phyloP scores from a whole-genome alignment of 2,797 vertebrate species.

The Hafferia zeledoni region DNA sequence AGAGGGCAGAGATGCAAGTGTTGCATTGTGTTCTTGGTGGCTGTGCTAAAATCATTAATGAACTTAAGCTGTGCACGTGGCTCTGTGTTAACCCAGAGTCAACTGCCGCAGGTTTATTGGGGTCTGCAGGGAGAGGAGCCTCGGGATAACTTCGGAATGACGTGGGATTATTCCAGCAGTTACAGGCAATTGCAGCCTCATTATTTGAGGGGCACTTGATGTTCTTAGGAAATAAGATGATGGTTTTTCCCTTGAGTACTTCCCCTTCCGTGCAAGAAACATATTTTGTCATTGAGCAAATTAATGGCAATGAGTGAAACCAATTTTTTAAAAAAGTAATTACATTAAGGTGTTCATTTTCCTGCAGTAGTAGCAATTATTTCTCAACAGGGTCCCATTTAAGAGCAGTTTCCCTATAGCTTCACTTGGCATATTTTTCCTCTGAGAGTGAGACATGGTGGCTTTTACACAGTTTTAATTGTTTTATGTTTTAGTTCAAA shows the following conservation, averaged over 20 bases:
- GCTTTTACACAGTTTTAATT: neutral
- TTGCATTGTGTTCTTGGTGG: neutral
- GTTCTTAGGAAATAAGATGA: neutral
- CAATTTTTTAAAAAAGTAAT: accelerated
- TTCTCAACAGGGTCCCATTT: neutral
- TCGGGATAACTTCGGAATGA: neutral
- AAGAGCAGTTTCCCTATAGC: neutral
- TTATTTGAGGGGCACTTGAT: neutral
- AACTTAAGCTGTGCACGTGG: slow-evolving; percentile 29
- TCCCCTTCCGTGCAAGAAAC: neutral
- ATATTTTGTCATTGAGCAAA: neutral
- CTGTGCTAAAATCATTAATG: slow-evolving; percentile 20
- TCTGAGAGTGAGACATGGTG: neutral
- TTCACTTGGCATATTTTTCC: neutral
- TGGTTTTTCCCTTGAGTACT: neutral
- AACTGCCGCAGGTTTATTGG: neutral
- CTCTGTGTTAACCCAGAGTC: neutral
- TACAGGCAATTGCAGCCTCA: neutral
- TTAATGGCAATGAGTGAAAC: neutral
- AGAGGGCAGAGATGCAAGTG: neutral
- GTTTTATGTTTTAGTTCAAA: neutral
- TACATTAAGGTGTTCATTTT: neutral
- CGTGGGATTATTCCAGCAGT: neutral
- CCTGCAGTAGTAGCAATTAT: neutral
- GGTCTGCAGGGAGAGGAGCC: neutral